Evolutionary conservation across 2,888 invertebrate genomes (phyloP), one percentile per base, ranked within the genome.

Genomic region (Drosophila fungiperda): DNA sequence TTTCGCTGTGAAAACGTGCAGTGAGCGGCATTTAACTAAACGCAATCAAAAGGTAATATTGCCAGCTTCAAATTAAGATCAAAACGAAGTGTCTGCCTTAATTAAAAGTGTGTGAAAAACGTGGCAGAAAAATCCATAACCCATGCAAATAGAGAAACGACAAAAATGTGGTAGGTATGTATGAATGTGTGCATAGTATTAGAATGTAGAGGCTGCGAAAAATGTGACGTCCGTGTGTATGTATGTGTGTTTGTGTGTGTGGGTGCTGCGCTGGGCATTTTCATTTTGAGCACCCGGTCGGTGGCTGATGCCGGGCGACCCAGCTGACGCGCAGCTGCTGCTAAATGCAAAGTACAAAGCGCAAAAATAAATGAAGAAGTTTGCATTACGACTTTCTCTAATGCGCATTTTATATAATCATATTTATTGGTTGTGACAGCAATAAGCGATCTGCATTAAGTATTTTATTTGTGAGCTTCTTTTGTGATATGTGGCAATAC

Each of bases 251-350:
- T 53, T 57, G 66, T 66, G 62, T 45, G 57, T 62, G 76, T 61
- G 85, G 88, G 89, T 85, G 89, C 85, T 88, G 73, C 83, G 86
- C 77, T 85, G 78, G 85, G 80, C 84, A 89, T 83, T 84, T 84
- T 83, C 71, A 53, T 60, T 38, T 69, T 58, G 36, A 68, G 54
- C 64, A 60, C 65, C 66, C 61, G 61, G 55, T 57, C 29, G 23
- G 50, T 50, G 6, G 50, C 15, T 40, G 9, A 66, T 66, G 65
- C 78, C 82, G 78, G 82, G 67, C 53, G 58, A 29, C 71, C 64
- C 65, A 69, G 70, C 79, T 74, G 76, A 77, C 63, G 61, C 73
- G 80, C 62, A 53, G 59, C 65, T 48, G 59, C 65, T 48, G 65
- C 71, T 42, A 12, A 42, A 33, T 26, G 42, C 42, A 55, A 49